phyloP scores from a whole-genome alignment of 2,113 vertebrate genomes.

The Pachypanchax playfairii region DNA sequence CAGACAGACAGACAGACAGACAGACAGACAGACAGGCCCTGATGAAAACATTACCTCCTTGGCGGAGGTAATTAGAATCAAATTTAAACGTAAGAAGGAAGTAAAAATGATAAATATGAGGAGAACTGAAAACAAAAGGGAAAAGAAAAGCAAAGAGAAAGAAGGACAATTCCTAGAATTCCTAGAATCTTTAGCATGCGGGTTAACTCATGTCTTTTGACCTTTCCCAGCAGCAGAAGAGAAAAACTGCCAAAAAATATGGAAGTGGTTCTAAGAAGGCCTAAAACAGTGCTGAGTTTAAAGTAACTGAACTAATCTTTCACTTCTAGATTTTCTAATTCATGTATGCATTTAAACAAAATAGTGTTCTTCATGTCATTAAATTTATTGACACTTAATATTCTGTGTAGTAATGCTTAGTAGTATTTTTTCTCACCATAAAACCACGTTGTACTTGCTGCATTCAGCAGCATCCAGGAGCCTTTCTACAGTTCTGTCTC shows the following conservation, averaged over 20 bases:
- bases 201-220: constrained; percentile 29
- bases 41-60: too few species aligned
- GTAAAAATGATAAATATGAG: too few species aligned
- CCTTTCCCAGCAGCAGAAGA: constrained; percentile 37
- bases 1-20: too few species aligned
- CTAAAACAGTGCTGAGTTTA: not conserved
- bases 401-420: too few species aligned
- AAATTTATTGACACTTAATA: too few species aligned
- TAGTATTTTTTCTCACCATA: not conserved
- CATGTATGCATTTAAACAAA: too few species aligned
- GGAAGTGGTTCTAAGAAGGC: constrained; percentile 11
- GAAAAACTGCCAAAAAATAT: constrained; percentile 25
- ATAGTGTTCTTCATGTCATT: too few species aligned
- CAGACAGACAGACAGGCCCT: too few species aligned
- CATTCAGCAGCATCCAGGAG: constrained; percentile 8
- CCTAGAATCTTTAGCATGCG: constrained; percentile 35
- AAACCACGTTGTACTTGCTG: constrained; percentile 3
- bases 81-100: too few species aligned
- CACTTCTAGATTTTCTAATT: not conserved
- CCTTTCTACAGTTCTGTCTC: constrained; percentile 10
- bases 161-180: constrained; percentile 27
- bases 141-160: too few species aligned
- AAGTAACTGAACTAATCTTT: not conserved
- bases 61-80: too few species aligned
- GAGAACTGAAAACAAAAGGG: too few species aligned